Conservation (phyloP, 2,113 vertebrate species). For the Panthera leo region DNA sequence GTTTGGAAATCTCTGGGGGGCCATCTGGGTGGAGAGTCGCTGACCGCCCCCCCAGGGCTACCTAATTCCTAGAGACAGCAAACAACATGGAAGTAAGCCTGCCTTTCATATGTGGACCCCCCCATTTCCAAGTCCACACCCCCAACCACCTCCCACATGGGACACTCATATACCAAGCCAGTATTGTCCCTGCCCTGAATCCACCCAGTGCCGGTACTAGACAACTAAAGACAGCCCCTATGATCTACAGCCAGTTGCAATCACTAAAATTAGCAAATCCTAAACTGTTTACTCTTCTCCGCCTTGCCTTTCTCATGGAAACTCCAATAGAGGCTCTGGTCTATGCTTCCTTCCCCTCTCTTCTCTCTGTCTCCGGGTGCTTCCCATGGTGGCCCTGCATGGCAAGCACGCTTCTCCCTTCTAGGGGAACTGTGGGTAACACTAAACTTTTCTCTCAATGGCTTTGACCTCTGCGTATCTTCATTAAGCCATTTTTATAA, state of each 20-base stretch:
- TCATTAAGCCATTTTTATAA: background rate
- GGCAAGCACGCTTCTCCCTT: accelerated
- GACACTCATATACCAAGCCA: background rate
- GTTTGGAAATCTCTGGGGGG: background rate
- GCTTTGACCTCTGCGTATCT: background rate
- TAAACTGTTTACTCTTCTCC: background rate
- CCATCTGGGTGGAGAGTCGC: background rate
- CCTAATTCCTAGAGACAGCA: background rate
- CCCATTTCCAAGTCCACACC: too few species aligned
- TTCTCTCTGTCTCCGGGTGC: background rate
- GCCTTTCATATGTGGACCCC: background rate
- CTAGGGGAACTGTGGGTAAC: background rate
- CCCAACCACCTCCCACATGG: background rate
- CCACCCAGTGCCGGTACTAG: background rate
- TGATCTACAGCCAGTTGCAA: background rate
- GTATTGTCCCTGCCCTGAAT: background rate
- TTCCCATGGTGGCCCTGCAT: background rate
- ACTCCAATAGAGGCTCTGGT: background rate
- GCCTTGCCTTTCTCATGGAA: background rate
- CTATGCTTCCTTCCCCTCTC: background rate
- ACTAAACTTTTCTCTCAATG: background rate
- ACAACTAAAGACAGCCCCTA: background rate
- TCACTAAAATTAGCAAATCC: background rate
- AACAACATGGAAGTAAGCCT: background rate
- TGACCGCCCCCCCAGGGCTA: too few species aligned